A percentile compares a stretch with the other conserved stretches of the same genome.
These are phyloP conservation scores for Nasonia vitripennis DNA, from an alignment of 1,140 invertebrate genomes.

Conservation along the genomic window DNA sequence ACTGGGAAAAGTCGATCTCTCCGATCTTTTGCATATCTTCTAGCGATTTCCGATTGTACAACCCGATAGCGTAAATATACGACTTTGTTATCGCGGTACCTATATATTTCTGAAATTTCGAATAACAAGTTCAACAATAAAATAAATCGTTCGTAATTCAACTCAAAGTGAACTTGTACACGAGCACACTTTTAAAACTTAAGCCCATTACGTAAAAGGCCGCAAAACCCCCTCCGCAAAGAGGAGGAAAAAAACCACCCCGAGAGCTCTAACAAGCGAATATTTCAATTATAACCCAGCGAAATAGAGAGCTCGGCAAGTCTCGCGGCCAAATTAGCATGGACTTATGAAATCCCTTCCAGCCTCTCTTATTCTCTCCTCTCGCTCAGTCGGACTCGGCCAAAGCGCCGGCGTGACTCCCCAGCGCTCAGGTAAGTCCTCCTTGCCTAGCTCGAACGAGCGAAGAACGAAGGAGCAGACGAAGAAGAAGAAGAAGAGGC, in stretches of 20 bases:
- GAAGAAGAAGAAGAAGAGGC: not conserved
- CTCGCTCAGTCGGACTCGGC: not conserved
- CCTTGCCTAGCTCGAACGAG: not conserved
- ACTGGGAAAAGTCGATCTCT: not conserved
- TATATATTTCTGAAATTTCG: no score
- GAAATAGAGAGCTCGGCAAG: constrained; percentile 39
- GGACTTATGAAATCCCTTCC: constrained; percentile 37
- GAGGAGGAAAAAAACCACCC: not conserved
- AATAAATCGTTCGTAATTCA: no score
- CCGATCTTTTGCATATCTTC: not conserved
- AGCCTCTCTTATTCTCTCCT: not conserved
- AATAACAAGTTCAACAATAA: no score
- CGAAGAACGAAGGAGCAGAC: constrained; percentile 1
- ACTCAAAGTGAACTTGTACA: no score
- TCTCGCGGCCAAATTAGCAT: constrained; percentile 39
- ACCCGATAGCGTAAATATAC: not conserved
- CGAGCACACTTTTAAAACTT: no score
- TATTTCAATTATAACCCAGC: constrained; percentile 44
- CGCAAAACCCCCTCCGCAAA: not conserved
- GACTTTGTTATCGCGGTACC: no score
- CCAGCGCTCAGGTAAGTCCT: not conserved
- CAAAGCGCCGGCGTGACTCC: not conserved
- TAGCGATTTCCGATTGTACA: not conserved
- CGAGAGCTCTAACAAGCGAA: constrained; percentile 16
- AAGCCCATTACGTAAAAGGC: not conserved